Conservation (phyloP, 2,888 invertebrate species). For the Dusona sp. region DNA sequence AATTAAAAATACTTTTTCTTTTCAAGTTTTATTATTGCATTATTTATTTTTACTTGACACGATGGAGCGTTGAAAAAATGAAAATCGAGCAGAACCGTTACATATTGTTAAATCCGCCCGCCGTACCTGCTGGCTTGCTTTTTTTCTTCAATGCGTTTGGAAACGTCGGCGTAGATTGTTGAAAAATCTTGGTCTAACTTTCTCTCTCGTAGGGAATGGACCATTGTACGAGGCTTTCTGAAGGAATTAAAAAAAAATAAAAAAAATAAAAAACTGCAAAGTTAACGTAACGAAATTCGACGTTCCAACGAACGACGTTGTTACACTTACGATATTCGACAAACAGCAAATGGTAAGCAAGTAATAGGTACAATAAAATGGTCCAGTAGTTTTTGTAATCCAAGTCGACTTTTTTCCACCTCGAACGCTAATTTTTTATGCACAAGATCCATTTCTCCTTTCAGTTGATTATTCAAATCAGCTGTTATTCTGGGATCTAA, state of each 20-base stretch:
- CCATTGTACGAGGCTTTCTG: conserved; percentile 79
- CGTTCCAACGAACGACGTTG: background rate
- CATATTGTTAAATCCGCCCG: too few species aligned
- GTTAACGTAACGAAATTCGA: background rate
- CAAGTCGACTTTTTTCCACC: conserved; percentile 89
- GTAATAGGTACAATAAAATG: conserved; percentile 89
- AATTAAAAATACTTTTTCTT: too few species aligned
- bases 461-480: conserved; percentile 87
- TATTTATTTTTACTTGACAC: background rate
- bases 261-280: conserved; percentile 12
- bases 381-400: conserved; percentile 87
- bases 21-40: too few species aligned
- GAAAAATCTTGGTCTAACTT: conserved; percentile 87
- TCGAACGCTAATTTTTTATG: conserved; percentile 89
- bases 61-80: background rate
- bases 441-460: conserved; percentile 88
- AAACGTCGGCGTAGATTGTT: conserved; percentile 86
- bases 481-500: conserved; percentile 89
- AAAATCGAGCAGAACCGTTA: background rate
- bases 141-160: conserved; percentile 87
- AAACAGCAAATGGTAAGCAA: conserved; percentile 81
- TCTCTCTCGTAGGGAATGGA: conserved; percentile 88
- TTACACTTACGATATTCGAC: conserved; percentile 77
- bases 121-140: conserved; percentile 86
- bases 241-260: conserved; percentile 9